A percentile compares a stretch with the other conserved stretches of the same genome.
phyloP scores from a whole-genome alignment of 1,140 invertebrate species.

The Matsumurasca onukii region DNA sequence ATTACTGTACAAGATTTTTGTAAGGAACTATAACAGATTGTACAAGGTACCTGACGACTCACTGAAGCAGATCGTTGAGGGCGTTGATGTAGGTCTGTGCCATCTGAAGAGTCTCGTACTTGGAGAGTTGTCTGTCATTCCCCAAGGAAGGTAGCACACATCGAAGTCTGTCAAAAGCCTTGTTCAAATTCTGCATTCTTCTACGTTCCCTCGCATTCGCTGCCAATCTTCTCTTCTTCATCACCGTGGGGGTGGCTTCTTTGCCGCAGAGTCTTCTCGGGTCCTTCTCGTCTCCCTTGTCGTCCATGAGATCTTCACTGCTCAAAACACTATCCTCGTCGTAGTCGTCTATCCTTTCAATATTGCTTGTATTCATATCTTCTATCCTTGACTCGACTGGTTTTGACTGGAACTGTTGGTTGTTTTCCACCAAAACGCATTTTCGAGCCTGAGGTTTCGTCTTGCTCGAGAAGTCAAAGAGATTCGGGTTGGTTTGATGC shows the following conservation, averaged over 20 bases:
- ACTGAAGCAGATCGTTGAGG: slow-evolving; percentile 79
- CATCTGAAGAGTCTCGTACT: slow-evolving; percentile 97
- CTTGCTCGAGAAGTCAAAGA: slow-evolving; percentile 5
- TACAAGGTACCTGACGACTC: no score
- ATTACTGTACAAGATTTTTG: no score
- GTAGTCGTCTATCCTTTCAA: slow-evolving; percentile 12
- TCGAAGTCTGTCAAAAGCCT: slow-evolving; percentile 88
- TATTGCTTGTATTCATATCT: not conserved
- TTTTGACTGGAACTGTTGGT: slow-evolving; percentile 17
- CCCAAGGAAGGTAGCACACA: slow-evolving; percentile 87
- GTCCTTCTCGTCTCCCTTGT: slow-evolving; percentile 30
- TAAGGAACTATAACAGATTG: no score
- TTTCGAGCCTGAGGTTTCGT: not conserved
- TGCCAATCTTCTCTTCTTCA: slow-evolving; percentile 80
- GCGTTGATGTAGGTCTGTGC: slow-evolving; percentile 92
- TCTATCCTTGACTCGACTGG: slow-evolving; percentile 24
- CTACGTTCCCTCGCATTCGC: slow-evolving; percentile 91
- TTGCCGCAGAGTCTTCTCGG: slow-evolving; percentile 45
- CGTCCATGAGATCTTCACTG: slow-evolving; percentile 33
- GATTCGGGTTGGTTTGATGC: not conserved
- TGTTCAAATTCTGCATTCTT: slow-evolving; percentile 93
- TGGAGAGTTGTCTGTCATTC: slow-evolving; percentile 90
- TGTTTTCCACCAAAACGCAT: slow-evolving; percentile 28
- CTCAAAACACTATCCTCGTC: slow-evolving; percentile 33
- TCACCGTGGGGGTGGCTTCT: slow-evolving; percentile 71